Conservation (phyloP, 2,113 vertebrate genomes). For the Antechinus flavipes region DNA sequence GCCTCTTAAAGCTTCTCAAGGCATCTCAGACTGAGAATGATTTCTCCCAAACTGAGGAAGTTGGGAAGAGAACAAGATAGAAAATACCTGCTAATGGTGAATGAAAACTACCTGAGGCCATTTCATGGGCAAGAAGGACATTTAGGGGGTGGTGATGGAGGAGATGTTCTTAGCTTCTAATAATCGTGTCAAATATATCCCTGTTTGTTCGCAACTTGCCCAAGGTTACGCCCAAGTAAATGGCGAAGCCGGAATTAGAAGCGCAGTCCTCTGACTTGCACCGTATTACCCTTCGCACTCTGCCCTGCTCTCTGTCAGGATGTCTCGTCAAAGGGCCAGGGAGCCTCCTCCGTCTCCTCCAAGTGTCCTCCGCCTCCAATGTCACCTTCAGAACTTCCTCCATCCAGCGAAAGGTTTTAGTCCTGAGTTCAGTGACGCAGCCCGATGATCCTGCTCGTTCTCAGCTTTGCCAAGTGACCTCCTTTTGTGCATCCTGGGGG, state of each 20-base stretch:
- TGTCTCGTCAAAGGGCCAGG: background rate
- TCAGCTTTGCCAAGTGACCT: background rate
- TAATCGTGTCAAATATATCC: background rate
- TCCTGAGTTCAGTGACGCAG: background rate
- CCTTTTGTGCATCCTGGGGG: background rate
- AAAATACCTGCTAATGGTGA: background rate
- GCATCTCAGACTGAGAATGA: background rate
- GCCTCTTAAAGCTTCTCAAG: background rate
- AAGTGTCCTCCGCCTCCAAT: background rate
- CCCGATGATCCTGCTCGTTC: background rate
- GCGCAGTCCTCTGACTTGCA: background rate
- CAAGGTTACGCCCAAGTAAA: background rate
- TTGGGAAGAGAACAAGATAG: background rate
- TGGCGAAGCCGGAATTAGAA: background rate
- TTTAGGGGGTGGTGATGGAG: background rate
- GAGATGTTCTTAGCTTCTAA: background rate
- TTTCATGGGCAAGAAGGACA: background rate
- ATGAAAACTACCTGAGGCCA: background rate
- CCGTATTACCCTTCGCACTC: background rate
- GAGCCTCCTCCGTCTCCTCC: background rate
- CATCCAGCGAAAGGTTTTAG: background rate
- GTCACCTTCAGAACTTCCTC: background rate
- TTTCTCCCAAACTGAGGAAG: background rate
- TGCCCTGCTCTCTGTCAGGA: background rate
- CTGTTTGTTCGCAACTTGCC: background rate